These are phyloP conservation scores for Lasioglossum lativentre DNA, from an alignment of 2,888 invertebrate species.

Conservation along the genomic window DNA sequence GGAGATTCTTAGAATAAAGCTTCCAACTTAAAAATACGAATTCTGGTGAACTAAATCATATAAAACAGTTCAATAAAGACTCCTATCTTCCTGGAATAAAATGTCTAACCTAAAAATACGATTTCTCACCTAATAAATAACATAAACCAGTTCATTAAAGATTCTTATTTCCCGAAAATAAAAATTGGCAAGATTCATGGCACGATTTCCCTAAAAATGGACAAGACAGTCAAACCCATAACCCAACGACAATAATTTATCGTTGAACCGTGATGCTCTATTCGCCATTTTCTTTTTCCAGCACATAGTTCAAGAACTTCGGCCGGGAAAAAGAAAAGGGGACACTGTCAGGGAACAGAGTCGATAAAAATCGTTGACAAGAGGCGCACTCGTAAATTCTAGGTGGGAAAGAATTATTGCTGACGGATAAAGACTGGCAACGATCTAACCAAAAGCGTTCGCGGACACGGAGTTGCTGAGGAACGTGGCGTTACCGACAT, in stretches of 20 bases:
- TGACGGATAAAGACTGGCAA: conserved; percentile 40
- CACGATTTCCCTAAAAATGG: conserved; percentile 4
- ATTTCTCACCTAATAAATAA: background rate
- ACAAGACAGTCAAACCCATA: conserved; percentile 7
- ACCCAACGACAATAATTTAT: conserved; percentile 49
- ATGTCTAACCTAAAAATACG: background rate
- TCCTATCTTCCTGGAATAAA: background rate
- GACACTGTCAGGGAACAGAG: conserved; percentile 11
- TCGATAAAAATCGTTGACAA: conserved; percentile 62
- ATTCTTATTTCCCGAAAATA: background rate
- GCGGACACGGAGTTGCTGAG: conserved; percentile 32
- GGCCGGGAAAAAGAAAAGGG: background rate
- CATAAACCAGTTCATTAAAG: background rate
- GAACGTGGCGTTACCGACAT: conserved; percentile 51
- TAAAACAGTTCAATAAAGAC: background rate
- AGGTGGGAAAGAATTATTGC: conserved; percentile 60
- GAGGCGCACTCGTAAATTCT: conserved; percentile 54
- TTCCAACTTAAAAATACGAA: background rate
- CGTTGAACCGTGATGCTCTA: conserved; percentile 9
- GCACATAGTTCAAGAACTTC: conserved; percentile 7
- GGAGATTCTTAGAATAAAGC: background rate
- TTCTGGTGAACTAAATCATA: background rate
- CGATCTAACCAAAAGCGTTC: conserved; percentile 57
- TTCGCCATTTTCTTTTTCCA: background rate
- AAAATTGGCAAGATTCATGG: background rate